Evolutionary conservation across 1,140 invertebrate genomes (phyloP), one percentile per base, ranked within the genome.

Genomic region (Drosophila auraria): DNA sequence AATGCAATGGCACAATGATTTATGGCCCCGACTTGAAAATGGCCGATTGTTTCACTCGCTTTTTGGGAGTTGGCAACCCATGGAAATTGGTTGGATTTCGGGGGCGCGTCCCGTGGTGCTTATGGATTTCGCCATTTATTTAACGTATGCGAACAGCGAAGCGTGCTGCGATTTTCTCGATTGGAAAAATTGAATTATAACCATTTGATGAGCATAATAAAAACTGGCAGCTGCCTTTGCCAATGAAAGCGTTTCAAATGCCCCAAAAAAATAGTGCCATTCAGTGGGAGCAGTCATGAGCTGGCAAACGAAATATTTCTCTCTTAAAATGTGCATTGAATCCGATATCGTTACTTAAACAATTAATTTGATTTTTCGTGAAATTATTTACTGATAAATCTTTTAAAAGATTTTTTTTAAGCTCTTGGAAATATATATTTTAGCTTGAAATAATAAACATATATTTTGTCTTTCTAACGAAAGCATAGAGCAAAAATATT

Each of bases 101-200:
- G 53, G 40, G 70, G 66, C 65, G 64, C 60, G 66, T 49, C 61
- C 53, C 62, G 27, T 44, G 30, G 47, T 65, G 60, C 78, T 86
- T 76, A 86, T 87, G 76, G 57, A 64, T 53, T 51, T 66, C 33
- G 61, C 70, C 84, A 89, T 89, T 89, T 84, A 80, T 90, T 89
- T 75, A 84, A 90, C 86, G 81, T 84, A 89, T 83, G 74, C 81
- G 78, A 73, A 81, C 68, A 70, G 51, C 65, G 75, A 77, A 62
- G 69, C 75, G 63, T 70, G 70, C 80, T 56, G 73, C 72, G 78
- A 87, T 89, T 89, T 79, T 40, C 74, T 63, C 74, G 69, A 89
- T 84, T 89, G 84, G 74, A 79, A 89, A 90, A 84, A 89, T 89
- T 89, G 81, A 89, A 89, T 89, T 89, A 89, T 89, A 89, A 69